These are phyloP conservation scores for Anguilla rostrata DNA, from an alignment of 2,113 vertebrate genomes.

Conservation along the genomic window DNA sequence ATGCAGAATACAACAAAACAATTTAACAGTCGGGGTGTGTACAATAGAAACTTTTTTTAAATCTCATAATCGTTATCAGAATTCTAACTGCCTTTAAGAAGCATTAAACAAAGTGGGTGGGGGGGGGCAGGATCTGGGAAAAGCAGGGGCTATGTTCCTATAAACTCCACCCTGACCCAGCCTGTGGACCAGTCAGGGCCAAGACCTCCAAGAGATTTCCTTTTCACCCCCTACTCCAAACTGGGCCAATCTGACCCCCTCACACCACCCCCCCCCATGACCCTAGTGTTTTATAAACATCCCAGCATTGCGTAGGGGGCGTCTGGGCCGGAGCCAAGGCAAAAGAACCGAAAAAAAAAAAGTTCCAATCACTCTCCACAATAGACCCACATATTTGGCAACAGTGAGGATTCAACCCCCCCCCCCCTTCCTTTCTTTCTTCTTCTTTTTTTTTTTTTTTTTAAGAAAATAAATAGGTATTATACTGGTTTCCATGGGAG, in stretches of 20 bases:
- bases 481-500: constrained; percentile 34
- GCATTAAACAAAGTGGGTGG: background rate
- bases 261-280: too few species aligned
- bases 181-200: background rate
- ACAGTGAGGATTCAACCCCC: constrained; percentile 18
- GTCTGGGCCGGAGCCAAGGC: constrained; percentile 25
- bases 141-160: background rate
- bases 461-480: constrained; percentile 34
- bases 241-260: constrained; percentile 4
- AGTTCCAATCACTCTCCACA: constrained; percentile 31
- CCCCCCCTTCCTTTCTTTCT: constrained; percentile 25
- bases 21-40: too few species aligned
- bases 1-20: background rate
- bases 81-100: background rate
- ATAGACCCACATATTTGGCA: constrained; percentile 32
- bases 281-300: constrained; percentile 3
- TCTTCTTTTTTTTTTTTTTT: constrained; percentile 26
- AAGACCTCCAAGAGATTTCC: background rate
- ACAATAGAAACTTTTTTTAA: too few species aligned
- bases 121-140: background rate
- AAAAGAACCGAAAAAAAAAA: constrained; percentile 10
- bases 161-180: background rate
- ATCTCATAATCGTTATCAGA: background rate
- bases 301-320: background rate
- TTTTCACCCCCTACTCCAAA: background rate